A percentile compares a stretch with the other conserved stretches of the same genome.
phyloP scores from a whole-genome alignment of 23 tunicate genomes.

The Trididemnum miniatum region DNA sequence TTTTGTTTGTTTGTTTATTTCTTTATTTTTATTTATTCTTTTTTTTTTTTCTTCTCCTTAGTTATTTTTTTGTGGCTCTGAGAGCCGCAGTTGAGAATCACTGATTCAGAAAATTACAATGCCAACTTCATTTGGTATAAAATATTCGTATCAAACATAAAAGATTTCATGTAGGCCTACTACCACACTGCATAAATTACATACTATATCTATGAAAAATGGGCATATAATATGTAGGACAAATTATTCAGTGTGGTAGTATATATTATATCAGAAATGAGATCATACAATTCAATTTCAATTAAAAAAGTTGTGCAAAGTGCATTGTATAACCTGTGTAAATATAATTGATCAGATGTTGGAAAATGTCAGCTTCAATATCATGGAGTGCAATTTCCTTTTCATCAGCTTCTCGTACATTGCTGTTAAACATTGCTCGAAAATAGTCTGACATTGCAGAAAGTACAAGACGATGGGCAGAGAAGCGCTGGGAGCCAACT shows the following conservation, averaged over 20 bases:
- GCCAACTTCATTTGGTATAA: too few species aligned
- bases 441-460: slow-evolving; percentile 90
- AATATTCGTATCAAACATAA: too few species aligned
- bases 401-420: slow-evolving; percentile 60
- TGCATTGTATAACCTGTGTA: slow-evolving; percentile 49
- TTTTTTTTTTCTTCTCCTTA: too few species aligned
- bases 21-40: too few species aligned
- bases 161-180: too few species aligned
- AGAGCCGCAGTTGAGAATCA: too few species aligned
- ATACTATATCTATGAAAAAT: too few species aligned
- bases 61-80: too few species aligned
- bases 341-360: slow-evolving; percentile 68
- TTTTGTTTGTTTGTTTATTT: too few species aligned
- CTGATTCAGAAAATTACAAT: too few species aligned
- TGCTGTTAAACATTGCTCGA: slow-evolving; percentile 84
- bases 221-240: too few species aligned
- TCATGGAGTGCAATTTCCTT: slow-evolving; percentile 57
- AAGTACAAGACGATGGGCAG: slow-evolving; percentile 83
- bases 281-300: background rate
- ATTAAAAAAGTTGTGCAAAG: background rate
- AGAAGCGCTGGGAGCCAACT: slow-evolving; percentile 65
- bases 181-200: too few species aligned
- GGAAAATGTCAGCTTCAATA: slow-evolving; percentile 64
- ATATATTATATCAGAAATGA: background rate
- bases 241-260: background rate